Conservation (phyloP, 2,113 vertebrate species). For the Oncorhynchus gorbuscha region DNA sequence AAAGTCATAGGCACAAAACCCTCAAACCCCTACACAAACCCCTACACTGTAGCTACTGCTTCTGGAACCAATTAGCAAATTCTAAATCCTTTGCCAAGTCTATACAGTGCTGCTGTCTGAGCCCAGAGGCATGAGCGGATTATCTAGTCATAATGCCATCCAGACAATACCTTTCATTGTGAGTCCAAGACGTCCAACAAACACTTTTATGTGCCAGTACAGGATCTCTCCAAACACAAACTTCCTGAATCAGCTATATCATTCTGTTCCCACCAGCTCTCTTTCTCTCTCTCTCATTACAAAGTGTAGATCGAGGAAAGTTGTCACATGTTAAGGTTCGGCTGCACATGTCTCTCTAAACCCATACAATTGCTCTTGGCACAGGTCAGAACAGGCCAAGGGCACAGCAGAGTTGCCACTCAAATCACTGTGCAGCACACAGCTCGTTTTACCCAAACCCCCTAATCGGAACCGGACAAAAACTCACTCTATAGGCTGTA, state of each 20-base stretch:
- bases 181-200: neutral
- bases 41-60: too few species aligned
- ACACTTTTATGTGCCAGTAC: neutral
- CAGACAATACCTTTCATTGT: too few species aligned
- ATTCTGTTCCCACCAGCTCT: neutral
- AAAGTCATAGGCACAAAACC: too few species aligned
- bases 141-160: neutral
- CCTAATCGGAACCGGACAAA: neutral
- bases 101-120: neutral
- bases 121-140: too few species aligned
- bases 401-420: slow-evolving; percentile 33
- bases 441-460: slow-evolving; percentile 49
- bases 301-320: slow-evolving; percentile 15
- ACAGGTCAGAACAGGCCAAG: slow-evolving; percentile 57
- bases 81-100: neutral
- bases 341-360: slow-evolving; percentile 46
- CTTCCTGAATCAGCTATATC: neutral
- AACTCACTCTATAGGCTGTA: neutral
- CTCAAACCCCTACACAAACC: too few species aligned
- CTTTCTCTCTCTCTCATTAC: neutral
- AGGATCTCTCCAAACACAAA: neutral
- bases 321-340: slow-evolving; percentile 62
- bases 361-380: slow-evolving; percentile 11
- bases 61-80: neutral
- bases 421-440: neutral